phyloP scores from a whole-genome alignment of 2,113 vertebrate genomes.

The Oreochromis spilurus region DNA sequence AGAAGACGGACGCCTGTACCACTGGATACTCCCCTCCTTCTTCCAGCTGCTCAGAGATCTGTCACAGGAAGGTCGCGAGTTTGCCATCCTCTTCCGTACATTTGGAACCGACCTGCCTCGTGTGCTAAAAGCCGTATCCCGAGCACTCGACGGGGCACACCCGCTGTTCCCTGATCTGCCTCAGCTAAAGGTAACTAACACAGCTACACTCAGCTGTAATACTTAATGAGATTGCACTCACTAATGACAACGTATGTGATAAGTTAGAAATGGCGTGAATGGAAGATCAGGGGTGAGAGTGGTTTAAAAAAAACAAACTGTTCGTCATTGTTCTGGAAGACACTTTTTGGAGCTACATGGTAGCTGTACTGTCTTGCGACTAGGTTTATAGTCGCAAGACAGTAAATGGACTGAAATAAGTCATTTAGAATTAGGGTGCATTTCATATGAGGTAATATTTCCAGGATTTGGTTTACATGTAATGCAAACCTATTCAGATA shows the following conservation, averaged over 20 bases:
- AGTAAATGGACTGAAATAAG: neutral
- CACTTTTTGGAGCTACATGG: neutral
- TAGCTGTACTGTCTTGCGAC: too few species aligned
- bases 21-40: slow-evolving; percentile 86
- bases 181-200: slow-evolving; percentile 61
- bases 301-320: neutral
- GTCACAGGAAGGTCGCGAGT: slow-evolving; percentile 63
- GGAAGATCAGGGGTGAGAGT: neutral
- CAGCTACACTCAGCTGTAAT: neutral
- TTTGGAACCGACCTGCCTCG: slow-evolving; percentile 82
- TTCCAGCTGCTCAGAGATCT: slow-evolving; percentile 80
- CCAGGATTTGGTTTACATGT: neutral
- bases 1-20: slow-evolving; percentile 73
- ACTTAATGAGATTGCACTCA: neutral
- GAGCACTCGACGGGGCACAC: slow-evolving; percentile 75
- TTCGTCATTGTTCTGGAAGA: neutral
- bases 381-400: neutral
- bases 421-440: neutral
- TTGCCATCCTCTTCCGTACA: slow-evolving; percentile 80
- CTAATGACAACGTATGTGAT: neutral
- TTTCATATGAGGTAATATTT: neutral
- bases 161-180: slow-evolving; percentile 79
- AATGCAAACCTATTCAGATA: neutral
- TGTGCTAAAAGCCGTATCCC: slow-evolving; percentile 62
- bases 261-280: neutral